A percentile compares a stretch with the other conserved stretches of the same genome.
These are phyloP conservation scores for Thymelicus acteon DNA, from an alignment of 2,888 invertebrate genomes.

Conservation along the genomic window DNA sequence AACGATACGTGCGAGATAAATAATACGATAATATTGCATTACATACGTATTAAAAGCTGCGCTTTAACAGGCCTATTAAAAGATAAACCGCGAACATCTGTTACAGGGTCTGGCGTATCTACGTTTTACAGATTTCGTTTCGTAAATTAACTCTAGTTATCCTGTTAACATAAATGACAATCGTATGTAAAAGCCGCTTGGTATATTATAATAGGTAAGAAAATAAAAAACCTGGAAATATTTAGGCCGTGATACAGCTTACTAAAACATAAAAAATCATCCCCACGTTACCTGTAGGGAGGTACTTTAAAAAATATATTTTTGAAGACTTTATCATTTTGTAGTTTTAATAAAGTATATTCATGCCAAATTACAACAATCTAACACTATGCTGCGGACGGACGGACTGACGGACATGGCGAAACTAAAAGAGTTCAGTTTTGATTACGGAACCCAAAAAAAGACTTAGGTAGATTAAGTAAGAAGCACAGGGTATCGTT, in stretches of 20 bases:
- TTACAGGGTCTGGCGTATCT: constrained; percentile 53
- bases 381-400: too few species aligned
- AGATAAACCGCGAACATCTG: constrained; percentile 71
- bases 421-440: too few species aligned
- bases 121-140: constrained; percentile 19
- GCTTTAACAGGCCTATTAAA: constrained; percentile 64
- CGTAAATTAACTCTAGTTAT: constrained; percentile 11
- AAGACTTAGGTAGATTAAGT: constrained; percentile 4
- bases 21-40: constrained; percentile 72
- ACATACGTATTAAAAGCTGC: constrained; percentile 72
- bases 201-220: too few species aligned
- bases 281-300: too few species aligned
- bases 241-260: too few species aligned
- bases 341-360: too few species aligned
- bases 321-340: too few species aligned
- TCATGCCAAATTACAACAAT: too few species aligned
- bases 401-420: too few species aligned
- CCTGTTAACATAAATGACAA: not conserved
- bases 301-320: too few species aligned
- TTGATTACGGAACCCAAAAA: not conserved
- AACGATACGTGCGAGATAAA: constrained; percentile 66
- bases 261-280: too few species aligned
- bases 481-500: constrained; percentile 18
- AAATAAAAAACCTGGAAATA: too few species aligned
- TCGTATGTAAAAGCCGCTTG: not conserved